Evolutionary conservation across 92 coral and sea anemone genomes (phyloP), one percentile per base, ranked within the genome.

Genomic region (Parazoanthus darwini): DNA sequence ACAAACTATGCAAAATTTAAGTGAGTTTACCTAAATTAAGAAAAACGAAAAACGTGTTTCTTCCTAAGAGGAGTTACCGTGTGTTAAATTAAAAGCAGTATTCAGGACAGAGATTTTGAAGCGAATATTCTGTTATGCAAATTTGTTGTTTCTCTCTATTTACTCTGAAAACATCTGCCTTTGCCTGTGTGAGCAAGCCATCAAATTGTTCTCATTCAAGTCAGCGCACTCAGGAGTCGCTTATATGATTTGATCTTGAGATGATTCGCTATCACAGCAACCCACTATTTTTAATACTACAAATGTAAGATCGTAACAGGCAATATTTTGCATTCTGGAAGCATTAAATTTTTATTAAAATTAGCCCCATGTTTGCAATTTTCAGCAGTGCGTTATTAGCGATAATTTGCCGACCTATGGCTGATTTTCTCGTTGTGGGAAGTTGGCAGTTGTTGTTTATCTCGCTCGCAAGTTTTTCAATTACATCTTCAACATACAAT

Each of bases 401-500:
- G 84, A 82, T 91, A 91, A 94, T 93, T 93, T 90, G 92, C 77
- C 79, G 82, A 76, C 80, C 95, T 90, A 91, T 91, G 91, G 91
- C 77, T 88, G 93, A 90, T 90, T 89, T 88, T 78, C 80, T 80
- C 92, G 82, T 84, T 94, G 96, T 93, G 94, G 96, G 98, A 95
- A 93, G 88, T 78, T 78, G 77, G 50, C 94, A 94, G 98, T 94
- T 93, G 98, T 90, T 90, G 92, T 90, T 91, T 91, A 88, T 85
- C 77, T 63, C 90, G 72, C 92, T 91, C 87, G 86, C 91, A 89
- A 80, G 92, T 85, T 87, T 89, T 89, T 68, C 94, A 91, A 94
- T 93, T 93, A 93, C 93, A 85, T 89, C 91, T 85, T 80, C 78
- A 85, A 74, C 90, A 59, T 80, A 89, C 93, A 91, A 91, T 85